Evolutionary conservation across 2,888 invertebrate species (phyloP), one percentile per base, ranked within the genome.

Genomic region (Epicampocera succincta): DNA sequence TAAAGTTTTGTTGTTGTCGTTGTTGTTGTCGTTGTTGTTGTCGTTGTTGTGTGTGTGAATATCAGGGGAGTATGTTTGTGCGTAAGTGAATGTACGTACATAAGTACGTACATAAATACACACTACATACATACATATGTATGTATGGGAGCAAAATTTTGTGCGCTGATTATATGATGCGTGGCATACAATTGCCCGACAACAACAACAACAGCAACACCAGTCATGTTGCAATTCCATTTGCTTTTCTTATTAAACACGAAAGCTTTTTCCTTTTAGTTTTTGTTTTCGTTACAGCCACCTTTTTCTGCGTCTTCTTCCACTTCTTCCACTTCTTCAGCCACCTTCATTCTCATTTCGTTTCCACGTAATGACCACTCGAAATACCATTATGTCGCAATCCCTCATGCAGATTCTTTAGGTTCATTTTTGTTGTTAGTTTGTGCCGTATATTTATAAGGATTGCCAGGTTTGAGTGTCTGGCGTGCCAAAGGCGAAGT

Each of bases 151-250:
- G 48, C 42, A 73, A 38, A 66, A 73, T 73, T 73, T 68, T 48
- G 68, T 74, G 79, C 79, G 79, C 74, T 80, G 74, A 79, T 74
- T 80, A 74, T 74, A 63, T 68, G 74, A 74, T 80, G 79, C 79
- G 79, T 80, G 68, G 79, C 74, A 66, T 56, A 69, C 56, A 74
- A 58, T 54, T 44, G 46, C 33, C 19, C 72, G 33, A 68, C 33
- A 25, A 11, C 63, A 63, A 46, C 48, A 63, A 19, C 11, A 25
- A 29, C 9, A 44, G 29, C 17, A 52, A 60, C 61, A 68, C 19
- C 17, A 56, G 19, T 38, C 15, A 68, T 52, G 17, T 19, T 77
- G 63, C 65, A 71, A 71, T 71, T 71, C 65, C 50, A 65, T 71
- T 48, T 71, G 13, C 2, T 69, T 68, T 68, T 40, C n/a, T 11